A percentile compares a stretch with the other conserved stretches of the same genome.
Conservation (phyloP, 2,888 invertebrate genomes). For the Sinopyrophorus schimmeli region DNA sequence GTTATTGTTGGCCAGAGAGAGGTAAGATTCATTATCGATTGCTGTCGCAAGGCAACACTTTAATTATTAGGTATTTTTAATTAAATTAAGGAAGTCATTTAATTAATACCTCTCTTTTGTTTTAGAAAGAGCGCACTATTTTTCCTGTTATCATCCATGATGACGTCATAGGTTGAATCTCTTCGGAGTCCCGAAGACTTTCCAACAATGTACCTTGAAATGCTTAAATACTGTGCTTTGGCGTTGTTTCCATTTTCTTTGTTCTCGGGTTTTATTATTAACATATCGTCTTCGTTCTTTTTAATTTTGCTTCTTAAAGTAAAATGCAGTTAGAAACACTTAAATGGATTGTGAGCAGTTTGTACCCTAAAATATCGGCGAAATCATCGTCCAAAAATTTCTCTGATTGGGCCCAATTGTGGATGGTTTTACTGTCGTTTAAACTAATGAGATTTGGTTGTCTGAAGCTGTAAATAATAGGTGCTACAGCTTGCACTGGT, state of each 20-base stretch:
- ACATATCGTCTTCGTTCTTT: constrained; percentile 54
- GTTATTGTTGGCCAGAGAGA: too few relatives aligned
- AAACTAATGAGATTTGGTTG: constrained; percentile 50
- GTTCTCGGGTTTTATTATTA: constrained; percentile 50
- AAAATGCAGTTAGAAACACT: background rate
- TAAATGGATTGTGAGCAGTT: constrained; percentile 5
- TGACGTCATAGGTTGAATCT: constrained; percentile 43
- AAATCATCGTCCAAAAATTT: constrained; percentile 63
- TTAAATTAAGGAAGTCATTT: constrained; percentile 7
- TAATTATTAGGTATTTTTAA: background rate
- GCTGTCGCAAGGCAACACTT: too few relatives aligned
- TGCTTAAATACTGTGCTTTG: constrained; percentile 76
- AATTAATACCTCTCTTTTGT: too few relatives aligned
- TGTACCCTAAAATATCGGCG: constrained; percentile 73
- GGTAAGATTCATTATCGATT: too few relatives aligned
- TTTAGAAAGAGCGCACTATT: constrained; percentile 39
- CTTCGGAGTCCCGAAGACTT: constrained; percentile 47
- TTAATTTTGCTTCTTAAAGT: constrained; percentile 48
- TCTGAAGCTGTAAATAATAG: constrained; percentile 54
- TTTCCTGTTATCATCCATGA: constrained; percentile 39
- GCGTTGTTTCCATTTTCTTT: constrained; percentile 56
- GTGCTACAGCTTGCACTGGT: constrained; percentile 50
- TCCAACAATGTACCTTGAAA: constrained; percentile 78
- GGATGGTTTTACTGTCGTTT: constrained; percentile 37
- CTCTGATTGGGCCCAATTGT: constrained; percentile 46